phyloP scores from a whole-genome alignment of 2,113 vertebrate species.

The Spea multiplicata region DNA sequence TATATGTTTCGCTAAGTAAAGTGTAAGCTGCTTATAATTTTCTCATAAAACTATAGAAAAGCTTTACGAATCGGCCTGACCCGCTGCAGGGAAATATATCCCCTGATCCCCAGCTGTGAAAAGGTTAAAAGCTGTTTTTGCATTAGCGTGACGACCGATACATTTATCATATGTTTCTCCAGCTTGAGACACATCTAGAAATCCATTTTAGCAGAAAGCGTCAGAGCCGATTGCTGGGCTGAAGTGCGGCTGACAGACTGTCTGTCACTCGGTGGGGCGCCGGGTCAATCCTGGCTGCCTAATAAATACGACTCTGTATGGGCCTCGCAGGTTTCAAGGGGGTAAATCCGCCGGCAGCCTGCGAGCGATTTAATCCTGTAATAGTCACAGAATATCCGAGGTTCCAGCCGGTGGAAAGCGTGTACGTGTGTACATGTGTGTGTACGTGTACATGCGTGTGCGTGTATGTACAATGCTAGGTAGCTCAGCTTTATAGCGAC shows the following conservation, averaged over 20 bases:
- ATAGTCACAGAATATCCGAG: background rate
- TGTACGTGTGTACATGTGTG: too few species aligned
- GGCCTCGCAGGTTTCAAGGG: background rate
- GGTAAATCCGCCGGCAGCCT: constrained; percentile 6
- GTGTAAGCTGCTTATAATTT: too few species aligned
- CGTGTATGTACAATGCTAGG: too few species aligned
- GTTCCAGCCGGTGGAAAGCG: too few species aligned
- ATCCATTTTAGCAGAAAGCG: constrained; percentile 26
- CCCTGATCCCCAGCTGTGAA: too few species aligned
- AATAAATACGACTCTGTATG: constrained; percentile 22
- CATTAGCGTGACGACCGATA: background rate
- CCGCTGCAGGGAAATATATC: too few species aligned
- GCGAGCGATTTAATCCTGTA: constrained; percentile 3
- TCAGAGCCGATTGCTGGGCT: constrained; percentile 32
- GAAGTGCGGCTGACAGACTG: constrained; percentile 14
- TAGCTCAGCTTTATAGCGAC: too few species aligned
- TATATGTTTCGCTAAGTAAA: too few species aligned
- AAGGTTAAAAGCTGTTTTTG: background rate
- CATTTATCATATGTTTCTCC: constrained; percentile 1
- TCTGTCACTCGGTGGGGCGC: constrained; percentile 19
- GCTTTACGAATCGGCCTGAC: too few species aligned
- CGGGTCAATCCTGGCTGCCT: constrained; percentile 5
- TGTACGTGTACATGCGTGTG: too few species aligned
- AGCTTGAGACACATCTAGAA: constrained; percentile 19
- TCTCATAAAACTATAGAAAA: too few species aligned